phyloP scores from a whole-genome alignment of 2,113 vertebrate genomes.

The Chascanopsetta lugubris region DNA sequence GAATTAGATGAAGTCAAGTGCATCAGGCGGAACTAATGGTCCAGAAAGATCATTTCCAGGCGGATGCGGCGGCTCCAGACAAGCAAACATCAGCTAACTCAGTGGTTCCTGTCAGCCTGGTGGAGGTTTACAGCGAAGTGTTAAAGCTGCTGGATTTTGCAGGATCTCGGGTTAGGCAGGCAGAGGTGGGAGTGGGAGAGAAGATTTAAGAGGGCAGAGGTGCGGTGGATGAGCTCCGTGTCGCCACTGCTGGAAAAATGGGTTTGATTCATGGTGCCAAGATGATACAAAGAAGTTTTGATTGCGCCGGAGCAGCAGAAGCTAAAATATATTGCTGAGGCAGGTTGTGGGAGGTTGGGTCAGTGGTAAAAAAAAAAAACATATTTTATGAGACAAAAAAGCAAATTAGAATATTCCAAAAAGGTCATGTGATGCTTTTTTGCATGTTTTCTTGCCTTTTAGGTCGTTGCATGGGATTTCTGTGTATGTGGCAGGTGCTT shows the following conservation, averaged over 20 bases:
- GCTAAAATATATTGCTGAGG: not conserved
- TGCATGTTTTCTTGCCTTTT: too few species aligned
- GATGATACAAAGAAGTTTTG: not conserved
- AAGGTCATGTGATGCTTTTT: too few species aligned
- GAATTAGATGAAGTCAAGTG: constrained; percentile 65
- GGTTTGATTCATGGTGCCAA: not conserved
- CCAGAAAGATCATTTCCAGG: constrained; percentile 58
- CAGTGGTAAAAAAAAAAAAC: not conserved
- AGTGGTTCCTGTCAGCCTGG: constrained; percentile 41
- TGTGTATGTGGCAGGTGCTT: too few species aligned
- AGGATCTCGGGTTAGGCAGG: constrained; percentile 23
- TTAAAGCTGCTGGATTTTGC: constrained; percentile 32
- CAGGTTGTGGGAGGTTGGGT: not conserved
- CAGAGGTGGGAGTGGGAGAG: constrained; percentile 17
- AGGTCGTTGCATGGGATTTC: too few species aligned
- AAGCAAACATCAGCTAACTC: constrained; percentile 35
- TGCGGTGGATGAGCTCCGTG: constrained; percentile 1
- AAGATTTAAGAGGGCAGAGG: constrained; percentile 35
- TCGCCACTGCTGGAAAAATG: not conserved
- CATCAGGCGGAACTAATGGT: constrained; percentile 57
- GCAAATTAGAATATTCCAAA: too few species aligned
- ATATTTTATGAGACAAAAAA: not conserved
- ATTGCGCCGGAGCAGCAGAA: not conserved
- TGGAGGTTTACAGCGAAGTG: constrained; percentile 30
- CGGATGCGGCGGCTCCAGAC: constrained; percentile 47